Base-by-base conservation (phyloP, 2,888 invertebrate genomes). In the Melieria omissa region DNA sequence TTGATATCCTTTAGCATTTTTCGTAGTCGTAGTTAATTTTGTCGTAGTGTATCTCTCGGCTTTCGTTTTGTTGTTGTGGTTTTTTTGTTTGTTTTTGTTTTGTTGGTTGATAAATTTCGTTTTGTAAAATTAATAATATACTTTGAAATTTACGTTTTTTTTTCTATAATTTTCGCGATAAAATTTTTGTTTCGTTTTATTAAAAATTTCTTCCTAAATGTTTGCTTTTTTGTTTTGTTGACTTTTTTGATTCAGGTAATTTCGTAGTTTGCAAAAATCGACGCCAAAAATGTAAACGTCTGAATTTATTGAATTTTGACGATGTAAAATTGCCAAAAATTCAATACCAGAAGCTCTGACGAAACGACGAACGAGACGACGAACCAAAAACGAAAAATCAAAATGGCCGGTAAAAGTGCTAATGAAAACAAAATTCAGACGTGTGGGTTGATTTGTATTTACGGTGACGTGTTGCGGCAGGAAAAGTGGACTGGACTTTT, bases 241-340 rank as follows among this genome's bases (percentile, higher is more conserved):
- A 75, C 73, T 73, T 70, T 65, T 71, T 73, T 73, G 67, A 73
- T 66, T 84, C 84, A 84, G 85, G 84, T 85, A 85, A 85, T 84
- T 84, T 84, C 82, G 85, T 84, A 85, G 84, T 84, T 80, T 75
- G 64, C 66, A 65, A 71, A 65, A 69, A 65, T 73, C 64, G 73
- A 81, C 72, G 78, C 78, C 83, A 75, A 78, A 83, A 80, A 77
- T 79, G 75, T 78, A 75, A 78, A 84, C 84, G 82, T 83, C 82
- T 82, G 82, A 82, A 82, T 82, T 84, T 76, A 75, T 81, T 78
- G 79, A 82, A 73, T 76, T 75, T 75, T 70, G 74, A 46, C 47
- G 29, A 71, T 49, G 71, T 73, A 68, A 70, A 75, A 57, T 41
- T 64, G 62, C 74, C 76, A 75, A 75, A 79, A 78, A 76, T 76